These are phyloP conservation scores for Sphinx pinastri DNA, from an alignment of 2,888 invertebrate species.

Conservation along the genomic window DNA sequence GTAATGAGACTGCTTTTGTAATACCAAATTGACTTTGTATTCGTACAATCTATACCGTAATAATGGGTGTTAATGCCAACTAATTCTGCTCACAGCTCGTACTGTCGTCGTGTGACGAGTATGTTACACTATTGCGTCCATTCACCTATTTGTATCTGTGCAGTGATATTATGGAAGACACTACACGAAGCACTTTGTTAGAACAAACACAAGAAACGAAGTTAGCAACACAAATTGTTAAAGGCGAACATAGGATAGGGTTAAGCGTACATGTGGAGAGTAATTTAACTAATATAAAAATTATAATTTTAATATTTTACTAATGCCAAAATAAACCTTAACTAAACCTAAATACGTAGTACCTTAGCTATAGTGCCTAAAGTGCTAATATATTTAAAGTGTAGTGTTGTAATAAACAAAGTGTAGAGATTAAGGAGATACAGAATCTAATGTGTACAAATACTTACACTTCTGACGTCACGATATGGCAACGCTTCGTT, in stretches of 20 bases:
- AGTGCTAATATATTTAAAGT: conserved; percentile 1
- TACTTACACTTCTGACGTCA: conserved; percentile 93
- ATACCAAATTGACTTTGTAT: too few relatives aligned
- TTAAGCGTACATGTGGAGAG: conserved; percentile 5
- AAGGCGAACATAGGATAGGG: conserved; percentile 8
- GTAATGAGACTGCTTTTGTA: too few relatives aligned
- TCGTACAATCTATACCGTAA: too few relatives aligned
- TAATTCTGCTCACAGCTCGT: conserved; percentile 2
- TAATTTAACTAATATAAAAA: neutral
- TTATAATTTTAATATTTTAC: neutral
- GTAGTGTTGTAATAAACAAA: conserved; percentile 12
- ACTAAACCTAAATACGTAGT: neutral
- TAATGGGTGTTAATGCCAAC: too few relatives aligned
- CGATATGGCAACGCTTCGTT: conserved; percentile 93
- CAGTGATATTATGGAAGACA: conserved; percentile 8
- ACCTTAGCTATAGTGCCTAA: conserved; percentile 9
- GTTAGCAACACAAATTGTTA: conserved; percentile 18
- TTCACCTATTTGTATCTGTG: conserved; percentile 10
- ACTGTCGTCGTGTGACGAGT: neutral
- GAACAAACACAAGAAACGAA: neutral
- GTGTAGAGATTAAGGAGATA: conserved; percentile 4
- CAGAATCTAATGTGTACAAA: conserved; percentile 29
- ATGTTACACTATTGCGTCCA: conserved; percentile 4
- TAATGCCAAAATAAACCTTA: neutral
- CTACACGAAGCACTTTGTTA: conserved; percentile 16